Percentiles rank a stretch among this genome's conserved stretches.
Conservation (phyloP, 2,113 vertebrate genomes). For the Notothenia coriiceps region DNA sequence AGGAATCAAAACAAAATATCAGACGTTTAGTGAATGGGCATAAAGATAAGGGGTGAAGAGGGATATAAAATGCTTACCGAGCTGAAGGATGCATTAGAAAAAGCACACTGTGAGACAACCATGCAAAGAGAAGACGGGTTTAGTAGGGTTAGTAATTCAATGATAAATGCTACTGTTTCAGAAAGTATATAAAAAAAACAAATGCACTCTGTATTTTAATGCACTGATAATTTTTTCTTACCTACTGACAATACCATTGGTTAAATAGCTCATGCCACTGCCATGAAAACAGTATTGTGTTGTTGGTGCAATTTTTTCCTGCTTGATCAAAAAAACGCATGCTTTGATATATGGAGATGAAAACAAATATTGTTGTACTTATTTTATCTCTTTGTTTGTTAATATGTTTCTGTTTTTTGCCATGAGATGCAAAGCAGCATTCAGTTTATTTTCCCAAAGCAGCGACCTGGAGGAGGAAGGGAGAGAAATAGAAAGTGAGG, state of each 20-base stretch:
- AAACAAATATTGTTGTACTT: constrained; percentile 77
- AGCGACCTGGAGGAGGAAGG: constrained; percentile 25
- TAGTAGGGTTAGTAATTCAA: constrained; percentile 37
- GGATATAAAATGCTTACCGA: constrained; percentile 57
- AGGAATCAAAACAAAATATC: constrained; percentile 43
- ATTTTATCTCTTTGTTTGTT: constrained; percentile 74
- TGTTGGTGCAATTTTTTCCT: constrained; percentile 76
- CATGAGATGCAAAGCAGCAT: constrained; percentile 66
- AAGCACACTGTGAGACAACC: constrained; percentile 45
- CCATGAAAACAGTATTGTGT: constrained; percentile 79
- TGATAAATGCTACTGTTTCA: constrained; percentile 58
- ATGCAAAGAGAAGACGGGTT: constrained; percentile 41
- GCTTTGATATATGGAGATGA: constrained; percentile 78
- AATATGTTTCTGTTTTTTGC: constrained; percentile 61
- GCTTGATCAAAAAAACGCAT: constrained; percentile 82
- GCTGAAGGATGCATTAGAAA: constrained; percentile 6
- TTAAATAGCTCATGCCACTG: constrained; percentile 83
- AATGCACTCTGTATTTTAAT: constrained; percentile 83
- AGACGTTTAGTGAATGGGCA: constrained; percentile 47
- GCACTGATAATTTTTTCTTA: constrained; percentile 78
- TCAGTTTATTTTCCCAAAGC: constrained; percentile 39
- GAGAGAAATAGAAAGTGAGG: constrained; percentile 6
- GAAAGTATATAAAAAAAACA: constrained; percentile 71
- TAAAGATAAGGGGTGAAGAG: constrained; percentile 41
- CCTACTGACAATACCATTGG: constrained; percentile 66